Evolutionary conservation across 2,797 vertebrate genomes (phyloP), one percentile per base, ranked within the genome.

Genomic region (Catostomus latipinnis): DNA sequence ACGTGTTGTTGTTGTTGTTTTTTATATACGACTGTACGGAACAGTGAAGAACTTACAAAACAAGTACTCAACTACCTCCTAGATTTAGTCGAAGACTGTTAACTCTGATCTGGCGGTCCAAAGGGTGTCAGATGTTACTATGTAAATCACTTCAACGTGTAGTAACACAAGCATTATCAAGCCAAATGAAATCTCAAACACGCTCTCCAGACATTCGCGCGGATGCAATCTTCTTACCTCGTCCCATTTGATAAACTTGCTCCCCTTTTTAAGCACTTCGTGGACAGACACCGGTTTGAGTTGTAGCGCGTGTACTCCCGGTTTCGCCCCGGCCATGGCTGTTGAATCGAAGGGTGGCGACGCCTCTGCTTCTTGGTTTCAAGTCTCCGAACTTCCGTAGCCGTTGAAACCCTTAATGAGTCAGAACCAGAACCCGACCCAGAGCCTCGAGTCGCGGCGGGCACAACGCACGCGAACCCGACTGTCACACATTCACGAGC

Each of bases 241-340:
- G 82, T 98, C 96, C 96, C 96, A 98, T 85, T 96, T 97, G 92
- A 97, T 92, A 91, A 98, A 98, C 84, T 98, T 98, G 86, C 94
- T 95, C 45, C 96, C 96, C 66, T 87, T 92, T 81, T 93, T 93
- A 14, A 98, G 92, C 43, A 82, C 88, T 34, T 97, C 94, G 70
- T 93, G 94, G 22, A 98, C 96, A 66, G 85, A 91, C 88, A 96
- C 92, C 76, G 95, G 95, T 90, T 97, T 96, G 88, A 97, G 94
- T 87, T 97, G 96, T 88, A 97, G 90, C 79, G 96, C 93, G 89
- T 96, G 96, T 71, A 97, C 96, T 87, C 96, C 96, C 73, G 96
- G 96, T 89, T 95, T 95, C 86, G 95, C 96, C 90, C 96, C 96
- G 85, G 96, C 96, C 96, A 97, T 97, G 90, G 88, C 91, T 88